Percentiles rank a stretch among this genome's conserved stretches.
These are phyloP conservation scores for Mactromeris polynyma DNA, from an alignment of 2,888 invertebrate species.

Conservation along the genomic window DNA sequence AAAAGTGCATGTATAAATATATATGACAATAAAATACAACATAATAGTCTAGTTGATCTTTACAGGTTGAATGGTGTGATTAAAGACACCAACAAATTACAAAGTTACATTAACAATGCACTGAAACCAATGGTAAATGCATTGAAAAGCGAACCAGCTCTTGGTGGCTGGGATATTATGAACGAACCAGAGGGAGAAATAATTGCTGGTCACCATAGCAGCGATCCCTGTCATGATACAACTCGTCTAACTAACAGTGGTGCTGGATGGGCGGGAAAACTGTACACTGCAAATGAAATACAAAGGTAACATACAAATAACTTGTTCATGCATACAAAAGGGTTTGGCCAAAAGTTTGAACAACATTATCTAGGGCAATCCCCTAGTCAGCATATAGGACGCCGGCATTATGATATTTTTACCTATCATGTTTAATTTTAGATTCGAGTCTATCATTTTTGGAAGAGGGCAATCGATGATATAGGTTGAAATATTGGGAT, in stretches of 20 bases:
- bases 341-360: too few relatives aligned
- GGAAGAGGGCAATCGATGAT: too few relatives aligned
- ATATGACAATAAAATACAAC: too few relatives aligned
- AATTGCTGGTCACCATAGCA: conserved; percentile 62
- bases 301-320: too few relatives aligned
- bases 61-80: conserved; percentile 68
- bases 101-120: conserved; percentile 80
- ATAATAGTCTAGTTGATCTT: background rate
- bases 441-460: too few relatives aligned
- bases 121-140: conserved; percentile 79
- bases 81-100: conserved; percentile 77
- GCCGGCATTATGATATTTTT: too few relatives aligned
- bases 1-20: too few relatives aligned
- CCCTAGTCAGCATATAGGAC: too few relatives aligned
- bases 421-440: too few relatives aligned
- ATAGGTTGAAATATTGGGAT: too few relatives aligned
- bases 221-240: conserved; percentile 79
- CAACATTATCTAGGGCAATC: too few relatives aligned
- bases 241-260: conserved; percentile 73
- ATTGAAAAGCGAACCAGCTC: conserved; percentile 77
- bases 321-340: too few relatives aligned
- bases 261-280: conserved; percentile 79
- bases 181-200: conserved; percentile 82
- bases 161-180: conserved; percentile 83
- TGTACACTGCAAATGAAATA: conserved; percentile 73